Base-by-base conservation (phyloP, 2,113 vertebrate species). In the Halichoerus grypus region DNA sequence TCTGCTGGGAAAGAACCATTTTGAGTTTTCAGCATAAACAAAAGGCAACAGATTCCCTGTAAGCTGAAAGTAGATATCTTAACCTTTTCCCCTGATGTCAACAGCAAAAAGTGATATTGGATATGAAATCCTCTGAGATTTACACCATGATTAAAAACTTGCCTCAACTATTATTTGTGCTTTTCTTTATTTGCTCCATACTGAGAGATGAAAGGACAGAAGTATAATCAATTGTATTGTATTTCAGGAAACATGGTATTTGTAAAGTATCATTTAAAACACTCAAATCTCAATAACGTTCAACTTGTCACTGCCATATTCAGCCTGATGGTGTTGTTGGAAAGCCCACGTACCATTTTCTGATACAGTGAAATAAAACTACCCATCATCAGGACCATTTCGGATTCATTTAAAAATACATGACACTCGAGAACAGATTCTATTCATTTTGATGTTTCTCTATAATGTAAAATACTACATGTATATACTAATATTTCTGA, bases 221-320 rank as follows among this genome's bases (percentile, higher is more conserved):
- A 71, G 14, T 6, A 33, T 89, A 69, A 88, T 15, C 22, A 71
- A 19, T 28, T 72, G 3, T 46, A 84, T 80, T 96, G 93, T 51
- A 84, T 96, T 98, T 98, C 83, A 97, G 65, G 65, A 98, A 65
- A 57, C 96, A 98, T 31, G 10, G 36, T 86, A 18, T 92, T 93
- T 55, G 74, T 82, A 81, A 96, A 97, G 42, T 67, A 93, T 51
- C 85, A 83, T 80, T 80, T 82, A 65, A 96, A 86, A 94, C 16
- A 85, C 42, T 67, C 71, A 97, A 84, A 92, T 55, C 46, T 74
- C 65, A 81, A 92, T 76, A 2, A 91, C 33, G 9, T 96, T 61
- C 96, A 95, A 94, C 61, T 94, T 91, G 92, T 96, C 15, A 97
- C 92, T 80, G 80, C 59, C 84, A 96, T 36, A 84, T 42, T 7